A percentile compares a stretch with the other conserved stretches of the same genome.
phyloP scores from a whole-genome alignment of 2,113 vertebrate genomes.

The Arothron firmamentum region DNA sequence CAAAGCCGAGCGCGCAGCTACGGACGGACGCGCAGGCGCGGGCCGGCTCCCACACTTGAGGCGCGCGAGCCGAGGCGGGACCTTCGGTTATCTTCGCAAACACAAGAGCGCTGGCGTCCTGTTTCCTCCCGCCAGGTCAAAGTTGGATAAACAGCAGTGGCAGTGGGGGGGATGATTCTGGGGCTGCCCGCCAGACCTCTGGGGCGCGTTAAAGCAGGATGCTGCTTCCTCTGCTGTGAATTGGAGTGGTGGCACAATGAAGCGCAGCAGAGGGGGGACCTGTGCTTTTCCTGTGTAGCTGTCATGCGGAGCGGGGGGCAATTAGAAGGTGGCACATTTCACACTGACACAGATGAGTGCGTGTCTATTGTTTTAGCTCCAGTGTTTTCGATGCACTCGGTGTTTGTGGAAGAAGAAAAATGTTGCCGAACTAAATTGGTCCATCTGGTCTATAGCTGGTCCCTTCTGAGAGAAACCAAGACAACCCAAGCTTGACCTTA shows the following conservation, averaged over 20 bases:
- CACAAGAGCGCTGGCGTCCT: slow-evolving; percentile 69
- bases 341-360: neutral
- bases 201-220: slow-evolving; percentile 60
- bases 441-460: neutral
- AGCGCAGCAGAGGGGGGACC: slow-evolving; percentile 18
- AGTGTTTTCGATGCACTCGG: no score
- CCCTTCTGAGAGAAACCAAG: neutral
- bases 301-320: neutral
- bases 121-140: slow-evolving; percentile 72
- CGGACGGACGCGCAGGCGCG: slow-evolving; percentile 10
- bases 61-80: slow-evolving; percentile 30
- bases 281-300: slow-evolving; percentile 20
- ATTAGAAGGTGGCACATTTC: neutral
- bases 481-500: neutral
- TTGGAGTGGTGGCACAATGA: slow-evolving; percentile 49
- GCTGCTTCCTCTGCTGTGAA: slow-evolving; percentile 46
- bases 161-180: slow-evolving; percentile 53
- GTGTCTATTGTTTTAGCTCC: neutral
- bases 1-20: slow-evolving; percentile 33
- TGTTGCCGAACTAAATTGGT: no score
- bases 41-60: slow-evolving; percentile 44
- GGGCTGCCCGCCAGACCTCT: slow-evolving; percentile 39
- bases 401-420: no score
- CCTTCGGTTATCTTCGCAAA: slow-evolving; percentile 67
- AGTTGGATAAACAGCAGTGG: slow-evolving; percentile 72